Base-by-base conservation (phyloP, 1,140 invertebrate species). In the Achatina immaculata region DNA sequence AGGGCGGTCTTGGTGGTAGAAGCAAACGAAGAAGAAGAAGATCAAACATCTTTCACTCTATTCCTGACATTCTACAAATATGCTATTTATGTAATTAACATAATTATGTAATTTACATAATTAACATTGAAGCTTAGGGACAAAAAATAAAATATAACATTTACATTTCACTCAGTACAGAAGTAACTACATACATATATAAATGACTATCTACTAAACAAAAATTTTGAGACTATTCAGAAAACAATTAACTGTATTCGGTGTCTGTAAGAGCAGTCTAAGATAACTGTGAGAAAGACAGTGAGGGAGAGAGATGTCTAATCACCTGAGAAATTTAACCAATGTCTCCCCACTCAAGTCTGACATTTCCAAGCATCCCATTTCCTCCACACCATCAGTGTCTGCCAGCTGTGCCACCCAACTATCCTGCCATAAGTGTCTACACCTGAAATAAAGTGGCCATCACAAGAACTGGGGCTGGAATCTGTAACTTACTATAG, bases 311-410 rank as follows among this genome's bases (percentile, higher is more conserved):
- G 31, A 16, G 31, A 68, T 28, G 31, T 28, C 14, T 34, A 11
- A 11, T 24, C 21, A 62, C 74, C 74, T 76, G 36, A 65, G 34
- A 76, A 76, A 76, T 11, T 76, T 21, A 1, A 31, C n/a, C 58
- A 76, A 34, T 24, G 58, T 9, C 6, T 38, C 43, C 4, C 55
- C 28, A 43, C 11, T 62, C 0, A 76, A 55, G 2, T 55, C 74
- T 38, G 36, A 14, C 48, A 76, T 62, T 21, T 76, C 21, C 3
- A 76, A 28, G 24, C 74, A 76, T 6, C 40, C 40, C 2, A 58
- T 62, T 19, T 38, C 55, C 4, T 4, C 68, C 16, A 0, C 16
- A 40, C 58, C 55, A 62, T 76, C 58, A 36, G 31, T 14, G 21
- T 62, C 40, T 62, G 36, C 0, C 38, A 11, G 7, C n/a, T 40